phyloP scores from a whole-genome alignment of 2,797 vertebrate genomes.

The Lepidocolaptes lacrymiger region DNA sequence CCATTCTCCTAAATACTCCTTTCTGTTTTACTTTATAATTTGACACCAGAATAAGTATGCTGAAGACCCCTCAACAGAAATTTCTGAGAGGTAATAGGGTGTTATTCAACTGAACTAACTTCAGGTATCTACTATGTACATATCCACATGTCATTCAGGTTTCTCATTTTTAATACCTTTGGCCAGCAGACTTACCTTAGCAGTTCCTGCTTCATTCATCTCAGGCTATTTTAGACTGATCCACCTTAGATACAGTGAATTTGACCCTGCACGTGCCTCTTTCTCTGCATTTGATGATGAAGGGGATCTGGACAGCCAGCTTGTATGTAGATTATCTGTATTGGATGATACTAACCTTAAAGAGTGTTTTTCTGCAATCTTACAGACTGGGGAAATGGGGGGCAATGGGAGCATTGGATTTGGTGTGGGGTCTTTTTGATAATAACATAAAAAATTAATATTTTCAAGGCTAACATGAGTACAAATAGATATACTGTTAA shows the following conservation, averaged over 20 bases:
- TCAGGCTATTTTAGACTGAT: not conserved
- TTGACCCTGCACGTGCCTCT: not conserved
- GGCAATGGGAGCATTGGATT: not conserved
- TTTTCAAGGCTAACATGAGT: not conserved
- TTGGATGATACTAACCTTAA: not conserved
- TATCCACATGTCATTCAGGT: not conserved
- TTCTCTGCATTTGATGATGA: not conserved
- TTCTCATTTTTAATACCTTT: not conserved
- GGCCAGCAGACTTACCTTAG: not conserved
- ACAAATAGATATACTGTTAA: not conserved
- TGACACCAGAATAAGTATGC: not conserved
- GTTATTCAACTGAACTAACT: not conserved
- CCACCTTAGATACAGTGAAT: not conserved
- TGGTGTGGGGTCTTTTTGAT: not conserved
- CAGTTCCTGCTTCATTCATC: not conserved
- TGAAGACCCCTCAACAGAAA: not conserved
- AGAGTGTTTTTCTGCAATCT: not conserved
- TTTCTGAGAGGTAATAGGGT: not conserved
- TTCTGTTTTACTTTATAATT: constrained; percentile 15
- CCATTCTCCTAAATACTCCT: constrained; percentile 10
- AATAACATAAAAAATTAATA: not conserved
- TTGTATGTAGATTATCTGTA: not conserved
- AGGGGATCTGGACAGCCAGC: not conserved
- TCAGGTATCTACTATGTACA: not conserved
- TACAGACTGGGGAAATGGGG: not conserved